These are phyloP conservation scores for Tryphoninae sp. DNA, from an alignment of 2,888 invertebrate genomes.

Conservation along the genomic window DNA sequence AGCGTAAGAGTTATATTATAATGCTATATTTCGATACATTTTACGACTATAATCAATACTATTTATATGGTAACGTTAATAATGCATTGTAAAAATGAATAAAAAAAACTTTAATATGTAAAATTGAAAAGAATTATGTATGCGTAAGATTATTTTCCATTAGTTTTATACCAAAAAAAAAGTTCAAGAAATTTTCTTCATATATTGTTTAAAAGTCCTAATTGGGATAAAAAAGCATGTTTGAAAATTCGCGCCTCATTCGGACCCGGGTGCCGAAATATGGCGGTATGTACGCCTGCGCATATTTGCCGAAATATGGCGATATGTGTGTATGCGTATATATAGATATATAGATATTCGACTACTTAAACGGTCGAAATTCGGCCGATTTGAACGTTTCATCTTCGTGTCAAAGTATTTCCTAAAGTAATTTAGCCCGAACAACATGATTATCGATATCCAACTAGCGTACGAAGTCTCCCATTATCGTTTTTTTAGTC, in stretches of 20 bases:
- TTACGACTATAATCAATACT: conserved; percentile 63
- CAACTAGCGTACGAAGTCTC: too few relatives aligned
- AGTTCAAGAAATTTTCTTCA: not conserved
- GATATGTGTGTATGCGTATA: not conserved
- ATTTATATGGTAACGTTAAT: conserved; percentile 70
- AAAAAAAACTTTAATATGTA: conserved; percentile 73
- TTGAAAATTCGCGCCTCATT: too few relatives aligned
- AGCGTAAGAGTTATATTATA: conserved; percentile 66
- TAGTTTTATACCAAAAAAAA: not conserved
- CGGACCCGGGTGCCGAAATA: not conserved
- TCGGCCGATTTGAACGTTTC: too few relatives aligned
- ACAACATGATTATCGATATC: too few relatives aligned
- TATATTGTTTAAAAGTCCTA: too few relatives aligned
- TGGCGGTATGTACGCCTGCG: too few relatives aligned
- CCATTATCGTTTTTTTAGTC: too few relatives aligned
- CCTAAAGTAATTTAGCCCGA: too few relatives aligned
- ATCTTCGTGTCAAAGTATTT: too few relatives aligned
- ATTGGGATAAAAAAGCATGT: too few relatives aligned
- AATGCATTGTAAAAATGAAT: conserved; percentile 75
- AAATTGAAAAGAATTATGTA: conserved; percentile 60
- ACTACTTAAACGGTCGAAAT: too few relatives aligned
- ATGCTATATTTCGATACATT: conserved; percentile 60
- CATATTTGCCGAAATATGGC: not conserved
- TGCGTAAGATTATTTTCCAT: conserved; percentile 24
- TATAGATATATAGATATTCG: not conserved